A percentile compares a stretch with the other conserved stretches of the same genome.
These are phyloP conservation scores for Chromoteleia sp. DNA, from an alignment of 2,888 invertebrate genomes.

Conservation along the genomic window DNA sequence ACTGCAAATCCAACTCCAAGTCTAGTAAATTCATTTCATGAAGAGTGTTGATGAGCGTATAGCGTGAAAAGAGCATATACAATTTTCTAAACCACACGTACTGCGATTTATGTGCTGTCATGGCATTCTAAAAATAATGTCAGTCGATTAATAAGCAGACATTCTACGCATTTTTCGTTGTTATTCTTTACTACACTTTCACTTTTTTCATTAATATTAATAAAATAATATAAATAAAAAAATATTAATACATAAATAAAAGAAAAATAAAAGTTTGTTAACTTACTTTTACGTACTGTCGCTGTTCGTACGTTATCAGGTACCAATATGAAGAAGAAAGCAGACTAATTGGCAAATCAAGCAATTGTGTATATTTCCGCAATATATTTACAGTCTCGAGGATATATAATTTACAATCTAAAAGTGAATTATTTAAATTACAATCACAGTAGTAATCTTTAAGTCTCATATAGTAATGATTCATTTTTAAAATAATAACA, in stretches of 20 bases:
- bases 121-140: slow-evolving; percentile 88
- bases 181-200: neutral
- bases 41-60: slow-evolving; percentile 95
- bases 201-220: no score
- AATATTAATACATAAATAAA: no score
- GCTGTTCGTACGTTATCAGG: slow-evolving; percentile 82
- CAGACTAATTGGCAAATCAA: slow-evolving; percentile 94
- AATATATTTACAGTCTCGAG: slow-evolving; percentile 94
- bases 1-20: slow-evolving; percentile 91
- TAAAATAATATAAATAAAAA: slow-evolving; percentile 2
- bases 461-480: no score
- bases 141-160: no score
- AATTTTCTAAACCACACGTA: slow-evolving; percentile 97
- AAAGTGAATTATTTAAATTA: no score
- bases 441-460: no score
- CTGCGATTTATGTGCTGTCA: slow-evolving; percentile 95
- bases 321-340: slow-evolving; percentile 92
- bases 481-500: no score
- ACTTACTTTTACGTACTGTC: slow-evolving; percentile 80
- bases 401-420: slow-evolving; percentile 93
- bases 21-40: slow-evolving; percentile 90
- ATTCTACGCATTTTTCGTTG: no score
- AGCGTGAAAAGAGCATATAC: slow-evolving; percentile 95
- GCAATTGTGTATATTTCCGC: slow-evolving; percentile 93
- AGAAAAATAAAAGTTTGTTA: no score